Evolutionary conservation across 2,113 vertebrate species (phyloP), one percentile per base, ranked within the genome.

Genomic region (Cheilinus undulatus): DNA sequence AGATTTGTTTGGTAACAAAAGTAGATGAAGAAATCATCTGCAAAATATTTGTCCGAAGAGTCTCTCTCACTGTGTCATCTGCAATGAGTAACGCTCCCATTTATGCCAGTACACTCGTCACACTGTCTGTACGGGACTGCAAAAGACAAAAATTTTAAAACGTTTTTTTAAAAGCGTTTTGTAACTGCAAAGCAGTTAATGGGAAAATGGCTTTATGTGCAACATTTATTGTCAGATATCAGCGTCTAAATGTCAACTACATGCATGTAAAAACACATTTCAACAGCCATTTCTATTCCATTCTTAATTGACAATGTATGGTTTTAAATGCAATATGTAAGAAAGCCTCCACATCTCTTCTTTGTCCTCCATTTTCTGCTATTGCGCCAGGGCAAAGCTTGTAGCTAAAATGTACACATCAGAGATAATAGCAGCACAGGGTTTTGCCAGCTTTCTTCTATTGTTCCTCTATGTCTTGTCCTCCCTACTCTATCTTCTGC

Each of bases 351-450:
- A 2, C 10, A 79, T 64, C 27, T 61, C 19, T 69, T 77, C 62
- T 58, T 74, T 62, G 58, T 72, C 73, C 68, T 78, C 70, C 73
- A 76, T 78, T 78, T 83, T 69, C 49, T 70, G 40, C 48, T 62
- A 50, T 28, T 5, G 5, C 27, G 53, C 30, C 26, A n/a, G 7
- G 40, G 19, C 5, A 2, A 24, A 51, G 51, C 62, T 45, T 19
- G 26, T 19, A 59, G 69, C 66, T 59, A 17, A 78, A 86, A 72
- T 52, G 57, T 36, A 42, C 52, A 68, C 27, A 79, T 17, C 15
- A 42, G 40, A 42, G 40, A 42, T 19, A 24, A 46, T n/a, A 34
- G 11, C 50, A 64, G 52, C 30, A 23, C 49, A 30, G 14, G 58
- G 38, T 64, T 75, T 32, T 36, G 3, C 49, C 61, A 26, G 63